phyloP scores from a whole-genome alignment of 2,797 vertebrate genomes.

The Paramormyrops hopkinsi region DNA sequence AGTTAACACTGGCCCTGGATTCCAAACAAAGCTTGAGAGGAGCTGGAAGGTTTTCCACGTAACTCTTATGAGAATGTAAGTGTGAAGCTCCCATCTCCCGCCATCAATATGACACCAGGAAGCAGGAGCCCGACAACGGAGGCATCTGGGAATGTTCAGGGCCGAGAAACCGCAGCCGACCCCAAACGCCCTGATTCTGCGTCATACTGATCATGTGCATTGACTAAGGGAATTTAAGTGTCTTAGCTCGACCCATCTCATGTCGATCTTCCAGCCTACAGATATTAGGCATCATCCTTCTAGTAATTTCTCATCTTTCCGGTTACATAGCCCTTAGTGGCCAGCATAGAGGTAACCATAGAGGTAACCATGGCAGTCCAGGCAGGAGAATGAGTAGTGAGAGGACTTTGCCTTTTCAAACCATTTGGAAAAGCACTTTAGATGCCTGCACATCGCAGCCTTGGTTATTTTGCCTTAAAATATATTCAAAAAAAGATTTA shows the following conservation, averaged over 20 bases:
- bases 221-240: not conserved
- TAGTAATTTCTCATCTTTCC: not conserved
- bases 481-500: constrained; percentile 24
- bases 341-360: not conserved
- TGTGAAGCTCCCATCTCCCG: constrained; percentile 36
- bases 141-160: constrained; percentile 36
- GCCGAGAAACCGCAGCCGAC: constrained; percentile 34
- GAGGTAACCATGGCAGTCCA: not conserved
- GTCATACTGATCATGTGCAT: not conserved
- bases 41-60: constrained; percentile 45
- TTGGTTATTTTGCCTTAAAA: constrained; percentile 15
- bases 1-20: constrained; percentile 45
- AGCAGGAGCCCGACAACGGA: constrained; percentile 39
- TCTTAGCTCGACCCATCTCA: not conserved
- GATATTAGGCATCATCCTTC: not conserved
- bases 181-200: constrained; percentile 26
- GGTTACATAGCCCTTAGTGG: not conserved
- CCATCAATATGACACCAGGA: constrained; percentile 40
- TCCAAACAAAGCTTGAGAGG: constrained; percentile 55
- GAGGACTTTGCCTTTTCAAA: not conserved
- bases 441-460: too few relatives aligned
- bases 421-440: not conserved
- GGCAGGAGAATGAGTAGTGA: too few relatives aligned
- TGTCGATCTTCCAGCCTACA: not conserved
- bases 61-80: constrained; percentile 34